Evolutionary conservation across 2,888 invertebrate species (phyloP).

Genomic region (Mamestra brassicae): DNA sequence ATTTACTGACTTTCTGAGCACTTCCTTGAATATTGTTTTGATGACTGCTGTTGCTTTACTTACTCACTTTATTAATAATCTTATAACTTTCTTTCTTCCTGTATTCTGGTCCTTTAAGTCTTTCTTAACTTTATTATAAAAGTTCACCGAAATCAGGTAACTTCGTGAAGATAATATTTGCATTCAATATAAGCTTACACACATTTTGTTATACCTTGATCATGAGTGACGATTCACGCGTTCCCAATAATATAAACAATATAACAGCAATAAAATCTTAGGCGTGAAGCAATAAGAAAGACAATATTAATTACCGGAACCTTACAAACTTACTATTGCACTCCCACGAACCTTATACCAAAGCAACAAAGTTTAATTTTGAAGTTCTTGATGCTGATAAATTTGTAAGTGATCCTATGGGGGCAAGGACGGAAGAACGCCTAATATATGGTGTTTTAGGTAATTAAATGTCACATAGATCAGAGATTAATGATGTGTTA

Average conservation of each 20-base stretch:
- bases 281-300: slow-evolving; percentile 90
- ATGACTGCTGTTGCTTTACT: too few species aligned
- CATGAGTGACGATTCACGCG: slow-evolving; percentile 51
- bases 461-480: slow-evolving; percentile 91
- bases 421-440: slow-evolving; percentile 87
- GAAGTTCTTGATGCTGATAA: slow-evolving; percentile 42
- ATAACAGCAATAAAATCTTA: slow-evolving; percentile 86
- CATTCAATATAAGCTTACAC: not conserved
- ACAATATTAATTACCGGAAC: slow-evolving; percentile 85
- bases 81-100: not conserved
- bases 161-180: not conserved
- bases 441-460: slow-evolving; percentile 90
- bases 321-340: slow-evolving; percentile 51
- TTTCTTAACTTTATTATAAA: not conserved
- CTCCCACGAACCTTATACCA: slow-evolving; percentile 59
- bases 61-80: too few species aligned
- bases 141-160: not conserved
- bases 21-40: not conserved
- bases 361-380: slow-evolving; percentile 60
- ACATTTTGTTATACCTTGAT: slow-evolving; percentile 25
- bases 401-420: slow-evolving; percentile 73
- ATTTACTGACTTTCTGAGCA: not conserved
- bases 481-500: slow-evolving; percentile 91
- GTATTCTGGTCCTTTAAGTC: not conserved
- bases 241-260: slow-evolving; percentile 69